phyloP scores from a whole-genome alignment of 2,797 vertebrate species.

The Anniella stebbinsi region DNA sequence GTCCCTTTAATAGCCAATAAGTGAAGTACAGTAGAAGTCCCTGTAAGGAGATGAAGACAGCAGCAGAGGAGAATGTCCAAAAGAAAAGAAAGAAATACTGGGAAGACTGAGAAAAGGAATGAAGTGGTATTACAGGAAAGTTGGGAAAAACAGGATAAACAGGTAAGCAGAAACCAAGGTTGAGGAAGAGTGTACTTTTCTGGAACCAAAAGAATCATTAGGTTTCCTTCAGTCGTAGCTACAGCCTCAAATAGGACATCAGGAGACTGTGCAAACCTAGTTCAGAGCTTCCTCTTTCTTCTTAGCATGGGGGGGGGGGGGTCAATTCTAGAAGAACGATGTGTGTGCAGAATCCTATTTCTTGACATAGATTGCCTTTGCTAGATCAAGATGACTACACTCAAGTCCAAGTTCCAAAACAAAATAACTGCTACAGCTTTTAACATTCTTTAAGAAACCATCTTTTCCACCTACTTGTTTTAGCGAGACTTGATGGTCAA shows the following conservation, averaged over 20 bases:
- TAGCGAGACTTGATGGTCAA: not conserved
- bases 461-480: not conserved
- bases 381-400: not conserved
- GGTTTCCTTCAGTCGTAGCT: not conserved
- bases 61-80: not conserved
- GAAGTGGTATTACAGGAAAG: not conserved
- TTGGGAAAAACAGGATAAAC: not conserved
- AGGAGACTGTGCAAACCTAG: not conserved
- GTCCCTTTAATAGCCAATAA: not conserved
- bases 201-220: not conserved
- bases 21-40: not conserved
- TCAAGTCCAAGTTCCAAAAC: not conserved
- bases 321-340: not conserved
- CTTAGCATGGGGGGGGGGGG: too few relatives aligned
- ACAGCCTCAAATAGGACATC: not conserved
- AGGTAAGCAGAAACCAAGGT: not conserved
- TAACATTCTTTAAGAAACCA: not conserved
- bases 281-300: not conserved
- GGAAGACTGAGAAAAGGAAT: not conserved
- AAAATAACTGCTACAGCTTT: not conserved
- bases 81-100: not conserved
- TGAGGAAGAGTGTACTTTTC: not conserved
- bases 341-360: not conserved
- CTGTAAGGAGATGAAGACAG: not conserved
- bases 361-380: not conserved